A percentile compares a stretch with the other conserved stretches of the same genome.
These are phyloP conservation scores for Rhizomys pruinosus DNA, from an alignment of 2,113 vertebrate genomes.

Conservation along the genomic window DNA sequence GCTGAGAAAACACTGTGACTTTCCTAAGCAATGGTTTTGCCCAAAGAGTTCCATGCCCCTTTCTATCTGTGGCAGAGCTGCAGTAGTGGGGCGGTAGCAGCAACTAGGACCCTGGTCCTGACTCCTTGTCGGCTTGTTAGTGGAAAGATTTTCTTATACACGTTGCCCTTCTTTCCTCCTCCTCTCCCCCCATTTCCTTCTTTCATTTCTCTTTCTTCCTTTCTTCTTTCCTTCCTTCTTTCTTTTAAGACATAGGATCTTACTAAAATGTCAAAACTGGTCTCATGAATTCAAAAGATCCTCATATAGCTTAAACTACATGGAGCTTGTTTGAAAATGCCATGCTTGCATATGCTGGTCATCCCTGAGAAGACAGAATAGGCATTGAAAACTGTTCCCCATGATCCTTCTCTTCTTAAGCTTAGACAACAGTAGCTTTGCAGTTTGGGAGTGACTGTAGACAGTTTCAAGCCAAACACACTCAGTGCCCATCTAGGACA, in stretches of 20 bases:
- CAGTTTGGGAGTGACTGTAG: neutral
- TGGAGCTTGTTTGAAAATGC: neutral
- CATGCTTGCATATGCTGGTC: neutral
- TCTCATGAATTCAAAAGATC: neutral
- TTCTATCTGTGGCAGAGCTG: neutral
- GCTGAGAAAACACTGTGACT: neutral
- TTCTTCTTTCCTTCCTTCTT: neutral
- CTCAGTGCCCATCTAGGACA: neutral
- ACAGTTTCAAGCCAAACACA: neutral
- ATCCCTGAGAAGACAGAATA: neutral
- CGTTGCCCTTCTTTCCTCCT: neutral
- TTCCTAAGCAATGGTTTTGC: too few relatives aligned
- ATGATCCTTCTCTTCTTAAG: fast-evolving
- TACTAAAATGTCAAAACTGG: neutral
- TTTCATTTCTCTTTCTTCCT: neutral
- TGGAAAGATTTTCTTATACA: neutral
- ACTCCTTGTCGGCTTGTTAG: neutral
- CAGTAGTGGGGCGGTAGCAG: neutral
- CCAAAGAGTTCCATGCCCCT: neutral
- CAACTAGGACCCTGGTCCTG: fast-evolving
- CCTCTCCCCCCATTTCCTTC: neutral
- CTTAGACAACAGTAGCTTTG: neutral
- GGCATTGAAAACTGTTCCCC: neutral
- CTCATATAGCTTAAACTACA: neutral
- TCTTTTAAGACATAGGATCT: neutral